Percentiles rank a stretch among this genome's conserved stretches.
These are phyloP conservation scores for Homarus gammarus DNA, from an alignment of 2,888 invertebrate genomes.

Conservation along the genomic window DNA sequence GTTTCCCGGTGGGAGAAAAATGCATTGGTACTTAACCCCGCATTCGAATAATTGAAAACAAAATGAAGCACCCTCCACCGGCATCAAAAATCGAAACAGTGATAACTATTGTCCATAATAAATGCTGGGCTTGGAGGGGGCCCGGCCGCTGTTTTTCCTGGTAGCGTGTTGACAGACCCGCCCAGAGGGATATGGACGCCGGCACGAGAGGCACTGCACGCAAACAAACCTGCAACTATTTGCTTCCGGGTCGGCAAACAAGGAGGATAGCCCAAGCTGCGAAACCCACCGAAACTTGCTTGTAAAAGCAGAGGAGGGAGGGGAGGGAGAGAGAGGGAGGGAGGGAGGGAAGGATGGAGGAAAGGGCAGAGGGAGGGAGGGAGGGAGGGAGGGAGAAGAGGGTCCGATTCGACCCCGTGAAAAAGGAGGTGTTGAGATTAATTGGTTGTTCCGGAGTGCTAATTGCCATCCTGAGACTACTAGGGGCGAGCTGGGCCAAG, in stretches of 20 bases:
- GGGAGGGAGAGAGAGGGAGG: slow-evolving; percentile 6
- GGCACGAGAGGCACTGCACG: slow-evolving; percentile 35
- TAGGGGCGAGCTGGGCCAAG: not conserved
- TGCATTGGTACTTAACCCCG: slow-evolving; percentile 38
- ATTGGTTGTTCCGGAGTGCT: slow-evolving; percentile 3
- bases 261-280: slow-evolving; percentile 30
- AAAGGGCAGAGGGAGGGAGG: not conserved
- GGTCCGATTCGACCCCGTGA: not conserved
- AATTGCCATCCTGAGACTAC: not conserved
- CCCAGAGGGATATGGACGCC: slow-evolving; percentile 37
- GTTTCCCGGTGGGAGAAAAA: slow-evolving; percentile 25
- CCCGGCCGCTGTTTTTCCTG: slow-evolving; percentile 3
- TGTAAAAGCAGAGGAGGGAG: slow-evolving; percentile 22
- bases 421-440: slow-evolving; percentile 5
- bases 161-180: slow-evolving; percentile 30
- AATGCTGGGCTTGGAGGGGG: slow-evolving; percentile 32
- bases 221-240: slow-evolving; percentile 53
- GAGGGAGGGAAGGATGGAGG: not conserved
- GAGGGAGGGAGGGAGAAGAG: not conserved
- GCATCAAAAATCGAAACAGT: slow-evolving; percentile 39
- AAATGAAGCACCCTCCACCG: slow-evolving; percentile 34
- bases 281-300: slow-evolving; percentile 16
- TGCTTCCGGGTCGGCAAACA: slow-evolving; percentile 40
- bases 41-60: slow-evolving; percentile 53
- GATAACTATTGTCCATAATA: slow-evolving; percentile 55